These are phyloP conservation scores for Stigmatopora nigra DNA, from an alignment of 2,113 vertebrate species.

Conservation along the genomic window DNA sequence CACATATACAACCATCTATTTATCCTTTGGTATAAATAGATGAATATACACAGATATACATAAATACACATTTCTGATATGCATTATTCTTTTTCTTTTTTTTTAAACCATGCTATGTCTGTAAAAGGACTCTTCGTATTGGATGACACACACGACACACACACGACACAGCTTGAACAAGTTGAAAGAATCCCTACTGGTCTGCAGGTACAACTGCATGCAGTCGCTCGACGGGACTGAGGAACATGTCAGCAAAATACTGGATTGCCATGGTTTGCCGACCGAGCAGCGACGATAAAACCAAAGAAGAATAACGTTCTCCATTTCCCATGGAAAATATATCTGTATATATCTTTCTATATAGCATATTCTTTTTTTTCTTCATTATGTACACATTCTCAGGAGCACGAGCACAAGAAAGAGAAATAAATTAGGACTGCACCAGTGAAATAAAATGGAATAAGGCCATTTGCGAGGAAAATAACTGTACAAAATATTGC, in stretches of 20 bases:
- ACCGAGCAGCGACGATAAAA: slow-evolving; percentile 69
- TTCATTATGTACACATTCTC: slow-evolving; percentile 65
- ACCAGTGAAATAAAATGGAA: slow-evolving; percentile 53
- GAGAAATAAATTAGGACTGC: slow-evolving; percentile 58
- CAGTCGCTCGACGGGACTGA: slow-evolving; percentile 53
- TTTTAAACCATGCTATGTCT: slow-evolving; percentile 69
- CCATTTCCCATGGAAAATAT: slow-evolving; percentile 74
- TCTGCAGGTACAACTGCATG: slow-evolving; percentile 62
- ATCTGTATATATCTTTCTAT: slow-evolving; percentile 75
- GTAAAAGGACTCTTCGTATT: slow-evolving; percentile 59
- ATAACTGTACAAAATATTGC: slow-evolving; percentile 68
- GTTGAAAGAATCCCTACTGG: slow-evolving; percentile 60
- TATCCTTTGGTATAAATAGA: slow-evolving; percentile 67
- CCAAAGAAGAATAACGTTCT: slow-evolving; percentile 74
- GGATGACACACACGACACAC: slow-evolving; percentile 58
- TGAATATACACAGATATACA: slow-evolving; percentile 71
- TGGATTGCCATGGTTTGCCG: slow-evolving; percentile 57
- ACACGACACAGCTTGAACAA: slow-evolving; percentile 54
- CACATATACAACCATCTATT: slow-evolving; percentile 66
- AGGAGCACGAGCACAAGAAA: slow-evolving; percentile 59
- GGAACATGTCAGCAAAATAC: slow-evolving; percentile 59
- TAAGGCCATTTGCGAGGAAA: slow-evolving; percentile 68
- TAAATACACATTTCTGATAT: slow-evolving; percentile 72
- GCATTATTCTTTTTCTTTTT: slow-evolving; percentile 58
- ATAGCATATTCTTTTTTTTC: slow-evolving; percentile 52